Percentiles rank a stretch among this genome's conserved stretches.
Evolutionary conservation across 2,888 invertebrate species (phyloP).

Genomic region (Labia minor): DNA sequence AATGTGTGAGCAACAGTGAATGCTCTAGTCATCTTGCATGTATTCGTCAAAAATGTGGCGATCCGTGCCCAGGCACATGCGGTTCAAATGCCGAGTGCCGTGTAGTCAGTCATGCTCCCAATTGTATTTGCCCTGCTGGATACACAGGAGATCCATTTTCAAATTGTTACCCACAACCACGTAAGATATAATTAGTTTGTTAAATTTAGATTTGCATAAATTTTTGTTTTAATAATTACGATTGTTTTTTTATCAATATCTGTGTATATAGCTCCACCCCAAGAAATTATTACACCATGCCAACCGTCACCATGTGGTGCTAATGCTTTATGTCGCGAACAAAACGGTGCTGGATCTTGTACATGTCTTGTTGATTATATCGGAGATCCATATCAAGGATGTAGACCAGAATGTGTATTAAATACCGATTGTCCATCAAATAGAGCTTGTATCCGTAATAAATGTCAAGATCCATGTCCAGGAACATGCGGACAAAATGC

Average conservation of each 20-base stretch:
- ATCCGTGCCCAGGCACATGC: conserved; percentile 48
- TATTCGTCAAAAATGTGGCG: conserved; percentile 44
- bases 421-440: conserved; percentile 41
- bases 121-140: conserved; percentile 51
- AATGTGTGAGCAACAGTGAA: conserved; percentile 45
- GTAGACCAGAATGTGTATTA: conserved; percentile 41
- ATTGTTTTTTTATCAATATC: conserved; percentile 28
- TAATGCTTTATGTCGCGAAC: conserved; percentile 33
- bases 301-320: conserved; percentile 31
- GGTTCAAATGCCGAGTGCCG: conserved; percentile 38
- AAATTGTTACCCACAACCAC: conserved; percentile 39
- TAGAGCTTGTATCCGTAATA: conserved; percentile 39
- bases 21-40: conserved; percentile 47
- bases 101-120: conserved; percentile 33
- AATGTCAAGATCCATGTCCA: conserved; percentile 49
- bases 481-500: conserved; percentile 37
- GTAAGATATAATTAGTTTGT: conserved; percentile 29
- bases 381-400: conserved; percentile 40
- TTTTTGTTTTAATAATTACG: conserved; percentile 19
- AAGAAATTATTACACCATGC: conserved; percentile 24
- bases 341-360: conserved; percentile 36
- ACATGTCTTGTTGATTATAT: conserved; percentile 35
- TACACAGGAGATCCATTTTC: conserved; percentile 63
- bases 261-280: conserved; percentile 36
- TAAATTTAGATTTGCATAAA: conserved; percentile 33